Base-by-base conservation (phyloP, 2,888 invertebrate species). In the Stenurella melanura region DNA sequence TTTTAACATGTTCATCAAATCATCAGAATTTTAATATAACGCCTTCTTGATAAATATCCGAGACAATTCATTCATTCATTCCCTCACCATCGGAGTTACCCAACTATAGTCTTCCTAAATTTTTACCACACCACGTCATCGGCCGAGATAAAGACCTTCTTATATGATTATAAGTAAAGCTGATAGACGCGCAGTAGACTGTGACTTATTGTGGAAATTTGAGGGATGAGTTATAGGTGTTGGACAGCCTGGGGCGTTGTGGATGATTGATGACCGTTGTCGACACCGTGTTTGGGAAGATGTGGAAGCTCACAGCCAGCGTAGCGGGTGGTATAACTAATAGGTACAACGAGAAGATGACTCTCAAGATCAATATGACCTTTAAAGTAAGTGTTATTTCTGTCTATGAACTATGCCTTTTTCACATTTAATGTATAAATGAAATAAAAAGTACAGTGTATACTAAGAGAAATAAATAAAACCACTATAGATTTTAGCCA, bases 211-310 rank as follows among this genome's bases (percentile, higher is more conserved):
- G 70, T 57, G 64, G 50, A 74, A 74, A 78, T 72, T 78, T 78
- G 69, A 74, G 75, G 73, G 73, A 78, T 72, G 75, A 72, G 73
- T 58, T 70, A 50, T 74, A 74, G 71, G 73, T 78, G 64, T 85
- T 84, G 84, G 85, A 86, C 84, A 83, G 85, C 83, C 82, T 83
- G 83, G 87, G 86, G 87, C 85, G 86, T 84, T 85, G 81, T 77
- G 80, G 87, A 89, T 89, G 89, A 89, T 89, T 89, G 89, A 89
- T 89, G 89, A 87, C 83, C 82, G 85, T 86, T 89, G 89, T 89
- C 88, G 87, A 88, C 89, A 88, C 87, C 86, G 87, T 88, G 88
- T 88, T 88, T 84, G 85, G 86, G 85, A 88, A 88, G 88, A 88
- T 86, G 87, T 86, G 85, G 87, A 86, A 86, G 87, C 86, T 84